These are phyloP conservation scores for Zaprionus gabonicus DNA, from an alignment of 1,140 invertebrate species.

Conservation along the genomic window DNA sequence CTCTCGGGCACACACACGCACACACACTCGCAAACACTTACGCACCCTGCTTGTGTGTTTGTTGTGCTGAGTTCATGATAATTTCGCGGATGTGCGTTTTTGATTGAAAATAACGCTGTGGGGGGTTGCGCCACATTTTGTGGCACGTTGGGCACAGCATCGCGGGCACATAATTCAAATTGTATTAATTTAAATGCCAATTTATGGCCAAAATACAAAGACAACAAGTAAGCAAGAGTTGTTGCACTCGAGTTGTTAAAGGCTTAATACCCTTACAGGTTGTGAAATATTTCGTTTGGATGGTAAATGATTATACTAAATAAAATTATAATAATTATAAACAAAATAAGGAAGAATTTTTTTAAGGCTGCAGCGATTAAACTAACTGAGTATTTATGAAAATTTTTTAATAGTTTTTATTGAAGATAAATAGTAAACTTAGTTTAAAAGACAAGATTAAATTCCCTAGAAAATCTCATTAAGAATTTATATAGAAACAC, in stretches of 20 bases:
- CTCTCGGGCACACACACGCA: conserved; percentile 48
- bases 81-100: conserved; percentile 80
- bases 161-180: conserved; percentile 77
- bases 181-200: conserved; percentile 84
- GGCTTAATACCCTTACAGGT: neutral
- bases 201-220: conserved; percentile 76
- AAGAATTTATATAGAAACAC: too few relatives aligned
- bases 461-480: too few relatives aligned
- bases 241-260: neutral
- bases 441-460: too few relatives aligned
- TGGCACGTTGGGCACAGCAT: conserved; percentile 38
- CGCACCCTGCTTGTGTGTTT: conserved; percentile 14
- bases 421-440: too few relatives aligned
- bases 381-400: too few relatives aligned
- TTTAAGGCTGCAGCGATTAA: too few relatives aligned
- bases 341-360: too few relatives aligned
- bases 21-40: neutral
- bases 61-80: conserved; percentile 79
- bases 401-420: too few relatives aligned
- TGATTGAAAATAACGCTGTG: conserved; percentile 83
- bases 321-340: too few relatives aligned
- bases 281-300: too few relatives aligned
- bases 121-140: conserved; percentile 56
- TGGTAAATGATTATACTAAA: too few relatives aligned
- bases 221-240: neutral